Base-by-base conservation (phyloP, 2,113 vertebrate genomes). In the Plectropomus leopardus region DNA sequence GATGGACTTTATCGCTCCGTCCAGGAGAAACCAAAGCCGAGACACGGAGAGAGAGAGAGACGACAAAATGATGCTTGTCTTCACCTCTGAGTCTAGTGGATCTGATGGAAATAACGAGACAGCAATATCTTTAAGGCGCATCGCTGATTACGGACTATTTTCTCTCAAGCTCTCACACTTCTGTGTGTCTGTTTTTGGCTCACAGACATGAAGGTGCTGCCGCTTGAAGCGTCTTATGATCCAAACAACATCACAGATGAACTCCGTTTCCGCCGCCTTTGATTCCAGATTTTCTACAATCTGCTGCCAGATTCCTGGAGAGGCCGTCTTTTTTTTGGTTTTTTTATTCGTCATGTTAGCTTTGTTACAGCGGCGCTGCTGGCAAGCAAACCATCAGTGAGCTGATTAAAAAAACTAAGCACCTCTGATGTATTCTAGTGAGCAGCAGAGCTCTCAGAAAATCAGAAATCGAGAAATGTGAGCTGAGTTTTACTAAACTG, bases 231-330 rank as follows among this genome's bases (percentile, higher is more conserved):
- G 47, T 83, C 80, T 65, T 74, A 7, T 74, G 68, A 84, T 80
- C 68, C 68, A 73, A 75, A 76, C 76, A 76, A 59, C 77, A 77
- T 87, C 76, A 80, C 72, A 72, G 34, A 36, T 23, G 54, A 83
- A 72, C 80, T 58, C 48, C 14, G 72, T 44, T 28, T 8, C 72
- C 15, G 58, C 53, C 30, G 68, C 77, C 64, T 87, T 87, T 84
- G 82, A 84, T 84, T 74, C 36, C 70, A 58, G 76, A 9, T n/a
- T 65, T 51, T 17, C 64, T 79, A 32, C 76, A 65, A 75, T 74
- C 70, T 79, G 71, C 21, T 80, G 85, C 81, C 81, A 84, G 81
- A 30, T 87, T 78, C 81, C 76, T 80, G 80, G 67, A 83, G 85
- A 83, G 80, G n/a, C 23, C 36, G 19, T 13, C 42, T 26, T 6